These are phyloP conservation scores for Andricus quercusramuli DNA, from an alignment of 2,888 invertebrate species.

Conservation along the genomic window DNA sequence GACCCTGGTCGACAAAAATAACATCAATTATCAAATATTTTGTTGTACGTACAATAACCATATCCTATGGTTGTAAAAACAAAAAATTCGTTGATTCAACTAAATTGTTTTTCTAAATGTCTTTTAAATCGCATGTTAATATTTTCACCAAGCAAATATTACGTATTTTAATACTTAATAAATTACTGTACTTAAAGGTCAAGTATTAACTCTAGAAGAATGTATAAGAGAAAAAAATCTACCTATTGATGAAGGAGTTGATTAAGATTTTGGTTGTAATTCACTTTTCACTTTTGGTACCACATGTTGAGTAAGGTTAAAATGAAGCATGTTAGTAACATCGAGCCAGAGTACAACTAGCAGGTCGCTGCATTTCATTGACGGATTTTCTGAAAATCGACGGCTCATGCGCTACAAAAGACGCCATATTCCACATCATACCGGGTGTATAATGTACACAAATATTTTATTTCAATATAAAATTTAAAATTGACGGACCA, in stretches of 20 bases:
- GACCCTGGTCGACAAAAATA: too few species aligned
- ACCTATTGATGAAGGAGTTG: background rate
- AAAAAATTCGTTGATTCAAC: too few species aligned
- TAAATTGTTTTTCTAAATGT: too few species aligned
- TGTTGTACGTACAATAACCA: too few species aligned
- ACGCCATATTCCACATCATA: conserved; percentile 36
- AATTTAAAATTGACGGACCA: too few species aligned
- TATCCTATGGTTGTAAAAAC: too few species aligned
- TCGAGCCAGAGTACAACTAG: background rate
- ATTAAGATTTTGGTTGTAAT: background rate
- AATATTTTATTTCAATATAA: too few species aligned
- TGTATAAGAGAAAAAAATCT: background rate
- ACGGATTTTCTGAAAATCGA: background rate
- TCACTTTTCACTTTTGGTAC: background rate
- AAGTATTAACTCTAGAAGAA: background rate
- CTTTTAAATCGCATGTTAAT: too few species aligned
- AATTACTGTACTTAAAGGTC: too few species aligned
- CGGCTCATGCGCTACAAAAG: conserved; percentile 55
- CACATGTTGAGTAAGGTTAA: conserved; percentile 16
- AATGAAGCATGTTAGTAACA: conserved; percentile 1
- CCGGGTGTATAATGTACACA: background rate
- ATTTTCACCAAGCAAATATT: too few species aligned
- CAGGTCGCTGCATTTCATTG: background rate
- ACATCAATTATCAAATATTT: too few species aligned
- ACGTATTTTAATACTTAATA: too few species aligned